A percentile compares a stretch with the other conserved stretches of the same genome.
phyloP scores from a whole-genome alignment of 2,113 vertebrate species.

The Athene cunicularia region DNA sequence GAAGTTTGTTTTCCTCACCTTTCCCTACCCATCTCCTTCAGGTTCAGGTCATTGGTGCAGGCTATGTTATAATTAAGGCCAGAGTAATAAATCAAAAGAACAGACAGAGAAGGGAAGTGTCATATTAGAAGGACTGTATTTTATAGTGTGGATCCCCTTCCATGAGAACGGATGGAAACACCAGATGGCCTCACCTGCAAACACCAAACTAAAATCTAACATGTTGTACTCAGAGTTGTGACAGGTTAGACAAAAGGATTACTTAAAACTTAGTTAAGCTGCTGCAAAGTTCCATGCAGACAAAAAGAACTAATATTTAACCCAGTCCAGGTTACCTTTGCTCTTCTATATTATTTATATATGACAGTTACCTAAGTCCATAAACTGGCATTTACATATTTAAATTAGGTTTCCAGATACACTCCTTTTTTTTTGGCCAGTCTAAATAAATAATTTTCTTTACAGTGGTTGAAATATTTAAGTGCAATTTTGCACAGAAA shows the following conservation, averaged over 20 bases:
- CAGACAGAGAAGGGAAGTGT: background rate
- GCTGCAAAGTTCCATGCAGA: background rate
- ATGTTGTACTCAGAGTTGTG: fast-evolving
- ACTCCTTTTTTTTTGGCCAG: fast-evolving
- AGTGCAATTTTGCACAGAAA: background rate
- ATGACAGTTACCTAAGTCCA: background rate
- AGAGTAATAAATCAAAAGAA: background rate
- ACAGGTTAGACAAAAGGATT: background rate
- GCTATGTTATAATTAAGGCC: background rate
- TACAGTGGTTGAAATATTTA: too few relatives aligned
- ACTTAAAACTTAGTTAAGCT: too few relatives aligned
- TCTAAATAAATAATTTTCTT: background rate
- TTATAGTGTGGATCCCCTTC: background rate
- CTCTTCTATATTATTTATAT: background rate
- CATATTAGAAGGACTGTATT: background rate
- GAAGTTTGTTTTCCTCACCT: background rate
- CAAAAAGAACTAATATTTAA: background rate
- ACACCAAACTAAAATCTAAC: background rate
- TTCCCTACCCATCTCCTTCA: background rate
- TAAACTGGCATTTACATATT: background rate
- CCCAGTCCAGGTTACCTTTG: fast-evolving
- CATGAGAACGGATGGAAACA: background rate
- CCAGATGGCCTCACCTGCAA: background rate
- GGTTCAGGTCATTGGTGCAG: background rate
- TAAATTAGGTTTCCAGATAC: background rate